Evolutionary conservation across 2,113 vertebrate genomes (phyloP), one percentile per base, ranked within the genome.

Genomic region (Paratilapia polleni): DNA sequence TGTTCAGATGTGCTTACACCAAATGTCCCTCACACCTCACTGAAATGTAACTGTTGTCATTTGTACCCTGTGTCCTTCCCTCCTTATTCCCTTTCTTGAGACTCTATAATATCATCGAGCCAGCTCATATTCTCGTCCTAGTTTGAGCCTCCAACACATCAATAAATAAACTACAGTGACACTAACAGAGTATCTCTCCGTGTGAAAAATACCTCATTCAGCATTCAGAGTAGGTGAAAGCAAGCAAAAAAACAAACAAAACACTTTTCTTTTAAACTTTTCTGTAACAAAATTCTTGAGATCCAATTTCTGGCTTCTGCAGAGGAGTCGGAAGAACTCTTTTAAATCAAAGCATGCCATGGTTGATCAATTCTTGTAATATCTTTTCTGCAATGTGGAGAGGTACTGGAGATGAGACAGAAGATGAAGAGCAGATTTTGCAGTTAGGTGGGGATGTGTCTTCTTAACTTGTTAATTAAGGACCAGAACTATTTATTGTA

Each of bases 81-180:
- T 61, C 47, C 62, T 86, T 82, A 61, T 76, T 81, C 77, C 70
- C 63, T 62, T 78, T 80, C 80, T 91, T 41, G 54, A 59, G 78
- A 78, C 78, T 77, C 77, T 83, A 79, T 86, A 63, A 87, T 91
- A 91, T 92, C 88, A 89, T 78, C 19, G 74, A 85, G 80, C 22
- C 8, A 83, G 87, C 89, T 88, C 90, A 92, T 93, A 90, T 80
- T 88, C 79, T 93, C 54, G 80, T 78, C 91, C 93, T 93, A 93
- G 92, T 93, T 93, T 90, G 77, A 81, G 89, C 80, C 85, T 82
- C 88, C 74, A 79, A 90, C 82, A 90, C 90, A 94, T 94, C 90
- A 94, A 92, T 94, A 94, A 94, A 92, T 94, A 92, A 94, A 92
- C 63, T 85, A 54, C 80, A 84, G 83, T 83, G 84, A 90, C 85